A percentile compares a stretch with the other conserved stretches of the same genome.
phyloP scores from a whole-genome alignment of 2,113 vertebrate genomes.

The Chaetodon trifascialis region DNA sequence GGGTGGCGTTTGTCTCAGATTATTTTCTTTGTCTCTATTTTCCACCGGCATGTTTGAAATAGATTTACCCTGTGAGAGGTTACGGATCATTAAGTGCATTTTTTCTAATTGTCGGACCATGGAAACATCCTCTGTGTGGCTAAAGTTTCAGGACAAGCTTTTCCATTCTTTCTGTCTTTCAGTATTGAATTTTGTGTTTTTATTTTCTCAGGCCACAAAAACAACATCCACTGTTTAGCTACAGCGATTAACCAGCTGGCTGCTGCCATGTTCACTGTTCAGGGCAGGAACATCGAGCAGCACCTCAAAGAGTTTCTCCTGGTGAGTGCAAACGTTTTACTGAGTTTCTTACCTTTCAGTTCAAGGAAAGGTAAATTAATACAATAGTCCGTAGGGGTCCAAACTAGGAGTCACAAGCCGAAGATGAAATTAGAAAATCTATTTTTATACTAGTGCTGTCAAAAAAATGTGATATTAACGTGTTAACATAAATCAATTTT shows the following conservation, averaged over 20 bases:
- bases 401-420: background rate
- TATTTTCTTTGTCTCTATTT: constrained; percentile 76
- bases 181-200: constrained; percentile 9
- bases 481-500: too few relatives aligned
- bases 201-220: constrained; percentile 87
- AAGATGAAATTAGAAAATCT: background rate
- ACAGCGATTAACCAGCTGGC: constrained; percentile 90
- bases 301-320: constrained; percentile 94
- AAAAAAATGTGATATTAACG: too few relatives aligned
- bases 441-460: too few relatives aligned
- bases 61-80: constrained; percentile 39
- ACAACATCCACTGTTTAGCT: constrained; percentile 95
- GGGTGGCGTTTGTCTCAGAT: constrained; percentile 66
- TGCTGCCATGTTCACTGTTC: constrained; percentile 92
- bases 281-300: constrained; percentile 91
- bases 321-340: constrained; percentile 81
- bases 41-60: constrained; percentile 71
- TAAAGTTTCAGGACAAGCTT: constrained; percentile 15
- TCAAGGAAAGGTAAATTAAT: too few relatives aligned
- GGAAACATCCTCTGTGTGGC: constrained; percentile 54
- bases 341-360: background rate
- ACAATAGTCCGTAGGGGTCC: too few relatives aligned
- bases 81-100: constrained; percentile 55
- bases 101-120: constrained; percentile 14
- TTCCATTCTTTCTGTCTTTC: constrained; percentile 7